Percentiles rank a stretch among this genome's conserved stretches.
Evolutionary conservation across 1,140 invertebrate genomes (phyloP).

Genomic region (Leptopilina clavipes): DNA sequence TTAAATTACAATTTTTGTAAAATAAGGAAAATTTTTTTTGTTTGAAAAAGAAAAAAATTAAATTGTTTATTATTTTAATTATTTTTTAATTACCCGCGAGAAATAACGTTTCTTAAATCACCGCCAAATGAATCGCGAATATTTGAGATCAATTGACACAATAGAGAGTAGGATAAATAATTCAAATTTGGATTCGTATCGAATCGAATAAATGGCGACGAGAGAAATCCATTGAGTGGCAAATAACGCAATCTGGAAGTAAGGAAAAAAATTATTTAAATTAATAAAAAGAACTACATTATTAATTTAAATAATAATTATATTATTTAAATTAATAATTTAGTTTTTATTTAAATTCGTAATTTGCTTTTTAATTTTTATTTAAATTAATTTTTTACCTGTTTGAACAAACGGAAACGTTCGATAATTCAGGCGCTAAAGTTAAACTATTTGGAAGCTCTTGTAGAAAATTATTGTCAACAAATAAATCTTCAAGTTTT

Average conservation of each 20-base stretch:
- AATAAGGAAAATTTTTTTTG: too few species aligned
- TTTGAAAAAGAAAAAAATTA: too few species aligned
- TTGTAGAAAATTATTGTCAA: constrained; percentile 62
- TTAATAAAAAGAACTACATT: too few species aligned
- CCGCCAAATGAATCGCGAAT: constrained; percentile 30
- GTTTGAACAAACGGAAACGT: constrained; percentile 66
- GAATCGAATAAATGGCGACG: constrained; percentile 61
- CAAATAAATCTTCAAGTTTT: constrained; percentile 59
- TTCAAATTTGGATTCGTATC: constrained; percentile 62
- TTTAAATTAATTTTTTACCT: constrained; percentile 46
- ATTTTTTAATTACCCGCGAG: constrained; percentile 49
- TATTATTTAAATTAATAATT: too few species aligned
- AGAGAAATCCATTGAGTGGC: constrained; percentile 66
- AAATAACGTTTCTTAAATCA: constrained; percentile 44
- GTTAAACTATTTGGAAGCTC: constrained; percentile 67
- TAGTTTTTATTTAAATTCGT: too few species aligned
- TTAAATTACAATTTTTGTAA: too few species aligned
- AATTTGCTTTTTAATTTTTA: constrained; percentile 41
- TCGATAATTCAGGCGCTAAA: constrained; percentile 53
- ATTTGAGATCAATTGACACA: constrained; percentile 59
- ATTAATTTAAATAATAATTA: too few species aligned
- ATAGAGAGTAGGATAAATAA: constrained; percentile 64
- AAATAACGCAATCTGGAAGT: constrained; percentile 58
- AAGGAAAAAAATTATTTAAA: neutral
- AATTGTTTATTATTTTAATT: neutral